These are phyloP conservation scores for Tokudaia tokunoshimensis DNA, from an alignment of 2,797 vertebrate species.

Conservation along the genomic window DNA sequence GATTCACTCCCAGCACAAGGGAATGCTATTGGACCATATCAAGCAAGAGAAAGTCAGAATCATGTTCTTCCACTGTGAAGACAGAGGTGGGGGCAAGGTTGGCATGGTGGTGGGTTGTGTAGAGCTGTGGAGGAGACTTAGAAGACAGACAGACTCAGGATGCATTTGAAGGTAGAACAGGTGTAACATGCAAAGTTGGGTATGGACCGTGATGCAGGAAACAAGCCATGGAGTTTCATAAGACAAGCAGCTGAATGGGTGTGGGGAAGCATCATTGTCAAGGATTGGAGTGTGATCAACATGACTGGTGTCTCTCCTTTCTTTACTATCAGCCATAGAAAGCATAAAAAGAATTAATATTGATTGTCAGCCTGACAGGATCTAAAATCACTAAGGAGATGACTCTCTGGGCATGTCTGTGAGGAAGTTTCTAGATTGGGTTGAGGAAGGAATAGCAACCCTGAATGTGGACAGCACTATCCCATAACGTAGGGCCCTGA, in stretches of 20 bases:
- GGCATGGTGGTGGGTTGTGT: background rate
- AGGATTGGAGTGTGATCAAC: background rate
- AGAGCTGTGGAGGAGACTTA: background rate
- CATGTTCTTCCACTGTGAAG: background rate
- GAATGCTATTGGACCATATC: rapidly evolving
- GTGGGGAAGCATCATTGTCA: rapidly evolving
- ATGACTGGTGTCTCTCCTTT: too few relatives aligned
- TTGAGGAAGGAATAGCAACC: background rate
- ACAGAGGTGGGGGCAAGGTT: background rate
- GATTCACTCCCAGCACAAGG: too few relatives aligned
- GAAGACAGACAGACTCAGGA: background rate
- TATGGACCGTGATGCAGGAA: background rate
- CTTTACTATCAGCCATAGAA: background rate
- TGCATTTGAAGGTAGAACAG: background rate
- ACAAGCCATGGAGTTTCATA: background rate
- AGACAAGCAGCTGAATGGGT: background rate
- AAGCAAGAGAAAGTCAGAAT: background rate
- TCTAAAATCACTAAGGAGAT: background rate
- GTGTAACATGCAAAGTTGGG: too few relatives aligned
- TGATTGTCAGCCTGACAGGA: background rate
- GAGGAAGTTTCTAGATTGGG: background rate
- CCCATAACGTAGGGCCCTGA: background rate
- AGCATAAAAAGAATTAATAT: background rate
- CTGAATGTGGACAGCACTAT: background rate
- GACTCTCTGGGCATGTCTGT: background rate